A percentile compares a stretch with the other conserved stretches of the same genome.
These are phyloP conservation scores for Ibycter americanus DNA, from an alignment of 2,797 vertebrate species.

Conservation along the genomic window DNA sequence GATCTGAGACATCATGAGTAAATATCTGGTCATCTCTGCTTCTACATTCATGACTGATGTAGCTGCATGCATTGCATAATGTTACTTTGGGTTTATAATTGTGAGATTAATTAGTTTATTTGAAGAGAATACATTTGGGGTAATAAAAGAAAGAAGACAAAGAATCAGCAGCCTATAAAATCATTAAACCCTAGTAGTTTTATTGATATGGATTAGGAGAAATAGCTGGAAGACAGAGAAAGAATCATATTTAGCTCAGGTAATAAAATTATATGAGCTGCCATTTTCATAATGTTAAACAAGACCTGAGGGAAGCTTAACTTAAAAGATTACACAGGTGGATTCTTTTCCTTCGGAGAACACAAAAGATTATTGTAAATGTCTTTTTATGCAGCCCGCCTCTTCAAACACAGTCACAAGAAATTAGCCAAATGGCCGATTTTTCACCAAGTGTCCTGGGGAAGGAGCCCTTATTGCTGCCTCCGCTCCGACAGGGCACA, in stretches of 20 bases:
- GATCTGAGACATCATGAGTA: neutral
- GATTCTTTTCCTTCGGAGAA: constrained; percentile 45
- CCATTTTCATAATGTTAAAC: constrained; percentile 62
- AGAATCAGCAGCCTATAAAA: constrained; percentile 42
- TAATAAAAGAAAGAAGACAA: constrained; percentile 18
- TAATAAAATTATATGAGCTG: constrained; percentile 64
- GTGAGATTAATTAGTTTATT: constrained; percentile 39
- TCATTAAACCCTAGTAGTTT: constrained; percentile 21
- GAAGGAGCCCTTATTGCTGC: neutral
- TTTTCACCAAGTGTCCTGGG: neutral
- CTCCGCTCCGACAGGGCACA: accelerated
- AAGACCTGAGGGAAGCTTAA: constrained; percentile 56
- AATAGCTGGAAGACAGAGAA: constrained; percentile 51
- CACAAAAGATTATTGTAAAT: constrained; percentile 50
- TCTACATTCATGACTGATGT: neutral
- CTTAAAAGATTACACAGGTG: constrained; percentile 54
- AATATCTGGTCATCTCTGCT: neutral
- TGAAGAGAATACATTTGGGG: neutral
- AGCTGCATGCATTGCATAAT: neutral
- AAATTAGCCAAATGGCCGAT: neutral
- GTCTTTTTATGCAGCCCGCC: neutral
- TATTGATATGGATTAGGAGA: constrained; percentile 54
- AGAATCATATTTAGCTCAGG: constrained; percentile 53
- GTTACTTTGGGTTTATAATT: neutral
- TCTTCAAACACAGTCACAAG: constrained; percentile 24